A percentile compares a stretch with the other conserved stretches of the same genome.
Evolutionary conservation across 2,113 vertebrate genomes (phyloP).

Genomic region (Phalacrocorax carbo): DNA sequence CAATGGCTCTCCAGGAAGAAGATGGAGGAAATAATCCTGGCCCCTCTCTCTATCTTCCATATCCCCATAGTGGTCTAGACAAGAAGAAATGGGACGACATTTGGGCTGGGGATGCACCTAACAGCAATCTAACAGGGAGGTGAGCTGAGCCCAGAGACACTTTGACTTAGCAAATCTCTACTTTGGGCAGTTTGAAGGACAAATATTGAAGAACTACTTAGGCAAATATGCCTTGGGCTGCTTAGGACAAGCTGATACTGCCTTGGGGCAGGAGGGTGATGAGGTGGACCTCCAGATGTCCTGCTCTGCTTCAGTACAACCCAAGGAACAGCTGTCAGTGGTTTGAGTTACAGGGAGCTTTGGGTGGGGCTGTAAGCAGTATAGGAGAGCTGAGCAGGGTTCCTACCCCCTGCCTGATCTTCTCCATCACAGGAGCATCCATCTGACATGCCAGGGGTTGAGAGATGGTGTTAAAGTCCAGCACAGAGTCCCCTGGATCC

Average conservation of each 20-base stretch:
- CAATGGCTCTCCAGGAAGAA: background rate
- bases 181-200: background rate
- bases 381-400: background rate
- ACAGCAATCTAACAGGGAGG: background rate
- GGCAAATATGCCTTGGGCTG: background rate
- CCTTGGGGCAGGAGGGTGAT: background rate
- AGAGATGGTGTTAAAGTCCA: background rate
- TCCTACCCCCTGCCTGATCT: background rate
- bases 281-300: background rate
- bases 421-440: background rate
- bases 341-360: background rate
- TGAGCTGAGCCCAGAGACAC: background rate
- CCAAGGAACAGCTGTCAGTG: background rate
- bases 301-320: background rate
- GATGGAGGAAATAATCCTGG: background rate
- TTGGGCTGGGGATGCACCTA: fast-evolving
- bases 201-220: background rate
- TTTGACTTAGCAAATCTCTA: background rate
- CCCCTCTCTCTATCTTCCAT: background rate
- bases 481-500: background rate
- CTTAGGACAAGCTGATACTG: background rate
- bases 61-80: no score
- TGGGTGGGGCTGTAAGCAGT: background rate
- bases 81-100: background rate
- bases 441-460: background rate